Percentiles rank a stretch among this genome's conserved stretches.
Conservation (phyloP, 2,797 vertebrate species). For the Gallinago nigripennis region DNA sequence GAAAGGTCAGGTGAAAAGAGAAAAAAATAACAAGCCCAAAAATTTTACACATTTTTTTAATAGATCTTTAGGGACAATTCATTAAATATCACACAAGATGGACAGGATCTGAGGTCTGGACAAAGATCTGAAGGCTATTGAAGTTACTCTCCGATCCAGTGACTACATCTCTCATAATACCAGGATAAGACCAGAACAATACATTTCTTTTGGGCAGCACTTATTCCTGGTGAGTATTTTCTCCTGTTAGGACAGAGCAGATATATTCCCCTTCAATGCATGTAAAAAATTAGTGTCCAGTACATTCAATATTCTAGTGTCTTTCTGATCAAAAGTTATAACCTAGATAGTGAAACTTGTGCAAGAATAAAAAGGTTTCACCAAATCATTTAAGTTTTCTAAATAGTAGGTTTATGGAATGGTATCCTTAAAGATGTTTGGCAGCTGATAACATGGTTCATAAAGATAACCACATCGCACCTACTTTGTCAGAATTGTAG, state of each 20-base stretch:
- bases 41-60: not conserved
- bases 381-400: not conserved
- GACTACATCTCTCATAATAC: not conserved
- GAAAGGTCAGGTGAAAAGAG: not conserved
- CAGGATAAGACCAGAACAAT: not conserved
- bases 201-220: not conserved
- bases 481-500: not conserved
- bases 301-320: not conserved
- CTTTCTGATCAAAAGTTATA: not conserved
- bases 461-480: not conserved
- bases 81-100: not conserved
- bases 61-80: not conserved
- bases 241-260: not conserved
- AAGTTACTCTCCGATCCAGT: not conserved
- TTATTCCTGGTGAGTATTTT: not conserved
- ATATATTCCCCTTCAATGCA: not conserved
- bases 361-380: rapidly evolving
- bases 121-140: not conserved
- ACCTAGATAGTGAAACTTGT: not conserved
- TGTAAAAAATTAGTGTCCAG: not conserved
- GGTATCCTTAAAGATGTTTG: not conserved
- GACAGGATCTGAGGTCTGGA: not conserved
- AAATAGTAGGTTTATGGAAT: not conserved
- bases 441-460: not conserved
- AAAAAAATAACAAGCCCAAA: not conserved